phyloP scores from a whole-genome alignment of 1,140 invertebrate species.

The Caenorhabditis brenneri region DNA sequence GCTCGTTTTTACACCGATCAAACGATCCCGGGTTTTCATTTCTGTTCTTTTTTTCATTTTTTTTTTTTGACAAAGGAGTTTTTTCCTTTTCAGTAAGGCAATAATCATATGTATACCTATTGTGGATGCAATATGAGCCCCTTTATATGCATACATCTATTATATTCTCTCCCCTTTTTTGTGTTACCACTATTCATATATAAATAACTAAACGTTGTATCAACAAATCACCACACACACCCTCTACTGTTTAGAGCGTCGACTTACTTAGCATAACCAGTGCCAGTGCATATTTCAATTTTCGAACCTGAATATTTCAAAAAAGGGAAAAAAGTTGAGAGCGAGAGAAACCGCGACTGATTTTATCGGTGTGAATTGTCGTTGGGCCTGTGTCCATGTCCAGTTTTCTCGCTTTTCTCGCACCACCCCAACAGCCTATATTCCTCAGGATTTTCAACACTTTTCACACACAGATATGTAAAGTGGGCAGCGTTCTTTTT shows the following conservation, averaged over 20 bases:
- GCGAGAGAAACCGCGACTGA: too few species aligned
- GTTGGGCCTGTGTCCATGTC: too few species aligned
- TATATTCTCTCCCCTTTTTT: neutral
- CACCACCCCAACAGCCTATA: too few species aligned
- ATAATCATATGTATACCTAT: neutral
- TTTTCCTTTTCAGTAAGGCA: neutral
- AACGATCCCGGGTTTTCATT: neutral
- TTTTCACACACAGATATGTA: too few species aligned
- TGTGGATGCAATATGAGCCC: slow-evolving; percentile 12
- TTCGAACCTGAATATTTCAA: too few species aligned
- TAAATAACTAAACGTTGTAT: slow-evolving; percentile 34
- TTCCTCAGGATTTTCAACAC: too few species aligned
- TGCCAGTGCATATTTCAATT: too few species aligned
- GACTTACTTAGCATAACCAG: slow-evolving; percentile 15
- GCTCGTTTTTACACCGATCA: too few species aligned
- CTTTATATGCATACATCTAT: neutral
- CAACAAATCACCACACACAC: neutral
- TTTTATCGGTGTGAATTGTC: too few species aligned
- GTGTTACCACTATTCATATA: neutral
- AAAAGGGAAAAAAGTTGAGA: too few species aligned
- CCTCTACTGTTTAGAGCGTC: neutral
- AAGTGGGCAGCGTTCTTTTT: too few species aligned
- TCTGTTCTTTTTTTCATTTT: neutral
- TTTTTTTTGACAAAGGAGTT: neutral
- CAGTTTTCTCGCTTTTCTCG: neutral